Base-by-base conservation (phyloP, 2,888 invertebrate genomes). In the Petrolisthes manimaculis region DNA sequence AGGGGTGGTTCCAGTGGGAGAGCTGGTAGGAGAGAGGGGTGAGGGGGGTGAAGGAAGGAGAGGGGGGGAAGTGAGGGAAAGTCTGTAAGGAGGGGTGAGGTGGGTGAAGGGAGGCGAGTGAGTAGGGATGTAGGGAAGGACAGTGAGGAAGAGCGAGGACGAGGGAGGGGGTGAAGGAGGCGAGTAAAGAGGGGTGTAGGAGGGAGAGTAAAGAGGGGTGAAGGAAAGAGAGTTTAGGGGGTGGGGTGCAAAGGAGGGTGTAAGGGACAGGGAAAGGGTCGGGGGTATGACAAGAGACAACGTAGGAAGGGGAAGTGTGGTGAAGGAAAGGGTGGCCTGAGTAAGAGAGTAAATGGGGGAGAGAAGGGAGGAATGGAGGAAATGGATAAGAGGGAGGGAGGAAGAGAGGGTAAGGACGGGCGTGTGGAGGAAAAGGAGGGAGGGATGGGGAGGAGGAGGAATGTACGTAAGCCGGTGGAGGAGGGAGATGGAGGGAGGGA, bases 21-120 rank as follows among this genome's bases (percentile, higher is more conserved):
- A 37, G 37, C 37, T 37, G 37, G 37, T 37, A 37, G 37, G 37
- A 37, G 37, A 37, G 37, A 37, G 37, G 37, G 37, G 37, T 51
- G 83, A 18, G 69, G 61, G 82, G 24, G 37, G n/a, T 3, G 8
- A 8, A 14, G 80, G 3, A n/a, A n/a, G 74, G 51, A 37, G 21
- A 18, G 55, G 75, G 53, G 53, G 84, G 54, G 77, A 18, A n/a
- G 77, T 55, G 21, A 55, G 77, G n/a, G 53, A 71, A 75, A 51
- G 56, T 24, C 12, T 24, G 37, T 61, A 14, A 24, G 61, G 51
- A n/a, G 37, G 56, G n/a, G 81, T 37, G 78, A 55, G 14, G 37
- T 4, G 79, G 12, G 56, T 5, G 24, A 81, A 8, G n/a, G n/a
- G 61, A 61, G 54, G 53, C n/a, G 18, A 67, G 67, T 12, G 71